phyloP scores from a whole-genome alignment of 2,888 invertebrate species.

The Leptura quadrifasciata region DNA sequence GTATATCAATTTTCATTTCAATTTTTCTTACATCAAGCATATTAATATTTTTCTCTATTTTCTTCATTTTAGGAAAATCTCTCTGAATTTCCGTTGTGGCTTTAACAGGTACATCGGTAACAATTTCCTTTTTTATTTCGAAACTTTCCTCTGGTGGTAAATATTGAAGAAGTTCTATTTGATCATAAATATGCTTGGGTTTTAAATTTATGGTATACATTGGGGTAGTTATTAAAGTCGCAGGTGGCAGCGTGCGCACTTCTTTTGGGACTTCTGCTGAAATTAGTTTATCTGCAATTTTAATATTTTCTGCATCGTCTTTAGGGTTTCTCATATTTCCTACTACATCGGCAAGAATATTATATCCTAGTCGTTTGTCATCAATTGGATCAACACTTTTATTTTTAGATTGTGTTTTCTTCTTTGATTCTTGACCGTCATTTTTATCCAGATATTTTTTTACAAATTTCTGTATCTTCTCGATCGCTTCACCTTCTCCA shows the following conservation, averaged over 20 bases:
- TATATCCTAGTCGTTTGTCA: neutral
- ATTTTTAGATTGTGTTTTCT: neutral
- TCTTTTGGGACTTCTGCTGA: neutral
- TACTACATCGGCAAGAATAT: neutral
- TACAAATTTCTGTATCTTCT: neutral
- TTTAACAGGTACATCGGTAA: neutral
- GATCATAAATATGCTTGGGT: constrained; percentile 68
- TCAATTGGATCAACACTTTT: neutral
- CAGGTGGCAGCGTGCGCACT: constrained; percentile 36
- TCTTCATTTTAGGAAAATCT: neutral
- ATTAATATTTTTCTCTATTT: neutral
- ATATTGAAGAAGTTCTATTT: constrained; percentile 64
- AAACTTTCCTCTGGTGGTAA: constrained; percentile 53
- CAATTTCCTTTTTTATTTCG: constrained; percentile 29
- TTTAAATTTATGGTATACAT: constrained; percentile 64
- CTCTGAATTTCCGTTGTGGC: neutral
- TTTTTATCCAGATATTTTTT: neutral
- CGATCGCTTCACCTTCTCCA: neutral
- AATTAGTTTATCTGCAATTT: neutral
- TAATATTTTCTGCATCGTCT: neutral
- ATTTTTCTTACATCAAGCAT: neutral
- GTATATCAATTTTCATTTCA: neutral
- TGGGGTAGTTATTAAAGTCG: constrained; percentile 65
- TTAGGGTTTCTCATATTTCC: neutral
- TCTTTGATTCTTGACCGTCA: neutral